These are phyloP conservation scores for Caenorhabditis sulstoni DNA, from an alignment of 2,888 invertebrate species.

Conservation along the genomic window DNA sequence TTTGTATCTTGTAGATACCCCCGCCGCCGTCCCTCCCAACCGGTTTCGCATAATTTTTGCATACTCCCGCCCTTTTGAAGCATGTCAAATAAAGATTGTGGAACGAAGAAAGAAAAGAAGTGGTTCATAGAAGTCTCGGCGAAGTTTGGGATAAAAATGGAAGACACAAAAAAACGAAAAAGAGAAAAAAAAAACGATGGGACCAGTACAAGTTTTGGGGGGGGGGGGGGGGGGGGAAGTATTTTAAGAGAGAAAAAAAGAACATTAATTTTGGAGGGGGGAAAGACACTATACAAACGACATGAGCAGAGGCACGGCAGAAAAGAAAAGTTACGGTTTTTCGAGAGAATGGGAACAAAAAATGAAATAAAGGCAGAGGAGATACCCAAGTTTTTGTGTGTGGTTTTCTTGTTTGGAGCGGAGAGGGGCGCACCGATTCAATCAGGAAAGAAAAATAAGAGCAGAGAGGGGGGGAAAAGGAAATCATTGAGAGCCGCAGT, in stretches of 20 bases:
- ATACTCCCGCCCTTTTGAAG: not conserved
- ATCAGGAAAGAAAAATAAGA: slow-evolving; percentile 17
- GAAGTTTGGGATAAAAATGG: slow-evolving; percentile 16
- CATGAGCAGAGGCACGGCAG: slow-evolving; percentile 53
- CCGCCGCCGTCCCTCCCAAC: not conserved
- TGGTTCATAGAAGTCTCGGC: slow-evolving; percentile 1
- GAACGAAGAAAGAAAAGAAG: too few species aligned
- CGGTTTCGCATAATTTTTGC: slow-evolving; percentile 33
- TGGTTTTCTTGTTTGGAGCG: slow-evolving; percentile 23
- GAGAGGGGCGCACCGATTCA: slow-evolving; percentile 33
- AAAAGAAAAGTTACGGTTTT: too few species aligned
- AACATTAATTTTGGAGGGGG: too few species aligned
- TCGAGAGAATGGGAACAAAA: too few species aligned
- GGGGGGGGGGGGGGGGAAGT: not conserved
- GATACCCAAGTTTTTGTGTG: slow-evolving; percentile 29
- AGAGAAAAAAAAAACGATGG: slow-evolving; percentile 19
- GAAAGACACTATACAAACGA: slow-evolving; percentile 51
- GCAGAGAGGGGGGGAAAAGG: not conserved
- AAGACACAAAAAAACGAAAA: not conserved
- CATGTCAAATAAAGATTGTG: too few species aligned
- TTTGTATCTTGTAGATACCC: slow-evolving; percentile 21
- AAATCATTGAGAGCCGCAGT: not conserved
- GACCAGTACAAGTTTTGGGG: slow-evolving; percentile 46
- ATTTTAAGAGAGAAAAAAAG: not conserved
- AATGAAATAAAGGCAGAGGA: slow-evolving; percentile 14